These are phyloP conservation scores for Mythimna albipuncta DNA, from an alignment of 2,888 invertebrate genomes.

Conservation along the genomic window DNA sequence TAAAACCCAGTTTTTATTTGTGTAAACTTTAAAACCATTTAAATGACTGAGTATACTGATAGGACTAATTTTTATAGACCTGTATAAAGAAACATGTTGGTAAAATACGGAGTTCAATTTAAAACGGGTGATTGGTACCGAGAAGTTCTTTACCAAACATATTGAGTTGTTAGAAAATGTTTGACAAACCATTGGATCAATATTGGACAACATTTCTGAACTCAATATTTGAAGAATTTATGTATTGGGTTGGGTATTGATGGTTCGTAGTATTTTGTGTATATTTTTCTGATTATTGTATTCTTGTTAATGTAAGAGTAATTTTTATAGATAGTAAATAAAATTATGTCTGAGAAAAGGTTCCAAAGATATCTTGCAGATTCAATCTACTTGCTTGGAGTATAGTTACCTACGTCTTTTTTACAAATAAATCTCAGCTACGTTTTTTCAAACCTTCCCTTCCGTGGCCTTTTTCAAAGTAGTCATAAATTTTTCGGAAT, in stretches of 20 bases:
- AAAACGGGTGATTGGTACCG: conserved; percentile 62
- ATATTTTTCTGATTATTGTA: conserved; percentile 22
- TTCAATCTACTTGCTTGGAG: too few species aligned
- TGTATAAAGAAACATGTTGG: conserved; percentile 25
- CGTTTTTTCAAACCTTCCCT: too few species aligned
- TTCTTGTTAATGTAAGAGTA: conserved; percentile 5
- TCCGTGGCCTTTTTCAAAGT: too few species aligned
- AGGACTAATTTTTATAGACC: conserved; percentile 62
- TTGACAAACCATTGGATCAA: conserved; percentile 62
- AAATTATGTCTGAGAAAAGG: not conserved
- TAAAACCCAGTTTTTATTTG: conserved; percentile 77
- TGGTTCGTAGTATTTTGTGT: conserved; percentile 27
- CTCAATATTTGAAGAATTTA: conserved; percentile 36
- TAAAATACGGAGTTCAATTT: conserved; percentile 57
- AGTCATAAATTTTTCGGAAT: not conserved
- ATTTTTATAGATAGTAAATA: conserved; percentile 7
- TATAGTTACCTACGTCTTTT: too few species aligned
- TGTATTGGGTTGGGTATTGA: conserved; percentile 40
- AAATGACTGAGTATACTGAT: conserved; percentile 76
- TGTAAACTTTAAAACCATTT: conserved; percentile 78
- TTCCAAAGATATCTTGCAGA: not conserved
- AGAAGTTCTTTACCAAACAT: conserved; percentile 70
- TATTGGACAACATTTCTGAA: conserved; percentile 51
- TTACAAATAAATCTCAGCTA: too few species aligned
- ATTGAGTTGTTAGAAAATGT: conserved; percentile 70